Percentiles rank a stretch among this genome's conserved stretches.
These are phyloP conservation scores for Epicauta chinensis DNA, from an alignment of 1,140 invertebrate species.

Conservation along the genomic window DNA sequence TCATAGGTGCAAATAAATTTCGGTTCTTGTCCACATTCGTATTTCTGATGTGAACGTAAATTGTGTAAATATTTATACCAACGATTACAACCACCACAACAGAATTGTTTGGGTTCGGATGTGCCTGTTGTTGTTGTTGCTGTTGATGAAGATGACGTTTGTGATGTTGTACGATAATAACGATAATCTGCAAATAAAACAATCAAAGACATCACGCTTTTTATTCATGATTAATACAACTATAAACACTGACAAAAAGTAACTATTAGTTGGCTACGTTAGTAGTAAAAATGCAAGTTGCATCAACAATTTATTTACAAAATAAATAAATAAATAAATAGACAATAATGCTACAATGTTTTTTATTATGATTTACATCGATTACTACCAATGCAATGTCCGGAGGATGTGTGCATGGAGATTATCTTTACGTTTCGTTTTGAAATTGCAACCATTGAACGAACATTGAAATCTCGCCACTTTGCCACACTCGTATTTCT, in stretches of 20 bases:
- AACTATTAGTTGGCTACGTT: too few species aligned
- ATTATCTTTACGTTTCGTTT: conserved; percentile 32
- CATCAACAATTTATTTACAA: too few species aligned
- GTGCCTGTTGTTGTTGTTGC: not conserved
- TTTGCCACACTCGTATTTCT: conserved; percentile 45
- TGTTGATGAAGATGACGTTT: too few species aligned
- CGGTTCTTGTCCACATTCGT: conserved; percentile 57
- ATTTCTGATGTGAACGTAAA: conserved; percentile 48
- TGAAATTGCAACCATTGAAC: conserved; percentile 35
- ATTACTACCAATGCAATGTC: conserved; percentile 16
- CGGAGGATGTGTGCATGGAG: conserved; percentile 27
- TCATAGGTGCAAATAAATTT: conserved; percentile 43
- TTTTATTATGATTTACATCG: too few species aligned
- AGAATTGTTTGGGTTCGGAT: conserved; percentile 5
- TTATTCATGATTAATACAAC: too few species aligned
- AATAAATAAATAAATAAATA: too few species aligned
- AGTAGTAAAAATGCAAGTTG: too few species aligned
- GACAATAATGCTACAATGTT: too few species aligned
- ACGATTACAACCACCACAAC: conserved; percentile 10
- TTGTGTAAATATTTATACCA: conserved; percentile 14
- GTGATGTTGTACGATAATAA: too few species aligned
- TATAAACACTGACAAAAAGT: too few species aligned
- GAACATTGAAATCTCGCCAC: conserved; percentile 44
- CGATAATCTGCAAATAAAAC: too few species aligned
- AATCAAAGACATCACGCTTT: too few species aligned